Base-by-base conservation (phyloP, 2,797 vertebrate species). In the Danio tinwini region DNA sequence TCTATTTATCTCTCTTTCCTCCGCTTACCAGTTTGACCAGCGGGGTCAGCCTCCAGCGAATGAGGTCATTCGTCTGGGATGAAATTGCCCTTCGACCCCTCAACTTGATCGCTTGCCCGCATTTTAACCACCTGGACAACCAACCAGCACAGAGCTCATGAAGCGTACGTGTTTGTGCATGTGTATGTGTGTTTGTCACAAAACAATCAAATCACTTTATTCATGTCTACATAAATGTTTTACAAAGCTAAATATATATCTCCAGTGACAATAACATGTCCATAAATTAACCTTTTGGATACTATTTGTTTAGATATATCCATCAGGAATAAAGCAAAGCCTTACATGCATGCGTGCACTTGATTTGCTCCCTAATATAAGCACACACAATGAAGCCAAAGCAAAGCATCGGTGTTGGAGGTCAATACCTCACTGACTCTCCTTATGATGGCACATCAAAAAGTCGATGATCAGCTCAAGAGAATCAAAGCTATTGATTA, bases 1-100 rank as follows among this genome's bases (percentile, higher is more conserved):
- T 55, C 52, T 55, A 13, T 85, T 68, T 63, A 58, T 84, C 74
- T 16, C 37, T 62, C 52, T 68, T 53, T 70, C 74, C 74, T 37
- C 76, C 81, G 84, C 69, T 19, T 80, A 80, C 83, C 47, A 76
- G 81, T 73, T 79, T 85, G 82, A 86, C 81, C 85, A 59, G 39
- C 81, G 84, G 87, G 90, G 89, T 92, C 89, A 86, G 79, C 78
- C 79, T 87, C 85, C 82, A 85, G 75, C 83, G 83, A 90, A 90
- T 89, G 87, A 88, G 92, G 92, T 93, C 91, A 92, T 87, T 85
- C 81, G 88, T 92, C 91, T 93, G 89, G 91, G 89, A 93, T 92
- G 87, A 88, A 90, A 84, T 78, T 90, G 92, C 92, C 90, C 91
- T 89, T 83, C 88, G 90, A 93, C 90, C 92, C 5, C n/a, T 82